phyloP scores from a whole-genome alignment of 1,140 invertebrate species.

The Zaprionus camerounensis region DNA sequence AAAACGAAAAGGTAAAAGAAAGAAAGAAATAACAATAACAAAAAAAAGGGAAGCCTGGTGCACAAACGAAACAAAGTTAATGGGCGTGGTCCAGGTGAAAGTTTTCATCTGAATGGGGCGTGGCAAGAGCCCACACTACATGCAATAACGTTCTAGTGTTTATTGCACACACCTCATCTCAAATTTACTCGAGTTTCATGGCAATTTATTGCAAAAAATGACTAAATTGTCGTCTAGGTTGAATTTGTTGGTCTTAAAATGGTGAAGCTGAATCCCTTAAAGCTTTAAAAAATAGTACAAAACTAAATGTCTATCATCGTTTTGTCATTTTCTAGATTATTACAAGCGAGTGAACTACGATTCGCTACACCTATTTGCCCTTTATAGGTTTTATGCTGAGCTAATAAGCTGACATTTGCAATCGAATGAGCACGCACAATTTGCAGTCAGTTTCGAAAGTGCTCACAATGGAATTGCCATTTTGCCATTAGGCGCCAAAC shows the following conservation, averaged over 20 bases:
- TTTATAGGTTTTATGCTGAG: not conserved
- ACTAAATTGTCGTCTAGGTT: constrained; percentile 19
- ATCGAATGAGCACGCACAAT: constrained; percentile 35
- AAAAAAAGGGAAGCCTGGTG: not conserved
- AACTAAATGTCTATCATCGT: not conserved
- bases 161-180: constrained; percentile 35
- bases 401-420: constrained; percentile 30
- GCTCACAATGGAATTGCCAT: constrained; percentile 29
- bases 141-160: constrained; percentile 49
- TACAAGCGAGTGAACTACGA: not conserved
- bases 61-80: constrained; percentile 38
- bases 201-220: constrained; percentile 18
- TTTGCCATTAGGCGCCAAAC: constrained; percentile 13
- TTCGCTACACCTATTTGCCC: not conserved
- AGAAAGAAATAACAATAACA: not conserved
- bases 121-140: constrained; percentile 44
- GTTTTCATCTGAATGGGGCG: constrained; percentile 32
- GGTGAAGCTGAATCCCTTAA: not conserved
- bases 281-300: not conserved
- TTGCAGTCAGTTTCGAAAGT: constrained; percentile 25
- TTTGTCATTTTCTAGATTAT: not conserved
- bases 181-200: constrained; percentile 10
- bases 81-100: constrained; percentile 46
- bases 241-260: not conserved
- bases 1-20: constrained; percentile 18